Evolutionary conservation across 1,140 invertebrate species (phyloP).

Genomic region (Matsumurasca onukii): DNA sequence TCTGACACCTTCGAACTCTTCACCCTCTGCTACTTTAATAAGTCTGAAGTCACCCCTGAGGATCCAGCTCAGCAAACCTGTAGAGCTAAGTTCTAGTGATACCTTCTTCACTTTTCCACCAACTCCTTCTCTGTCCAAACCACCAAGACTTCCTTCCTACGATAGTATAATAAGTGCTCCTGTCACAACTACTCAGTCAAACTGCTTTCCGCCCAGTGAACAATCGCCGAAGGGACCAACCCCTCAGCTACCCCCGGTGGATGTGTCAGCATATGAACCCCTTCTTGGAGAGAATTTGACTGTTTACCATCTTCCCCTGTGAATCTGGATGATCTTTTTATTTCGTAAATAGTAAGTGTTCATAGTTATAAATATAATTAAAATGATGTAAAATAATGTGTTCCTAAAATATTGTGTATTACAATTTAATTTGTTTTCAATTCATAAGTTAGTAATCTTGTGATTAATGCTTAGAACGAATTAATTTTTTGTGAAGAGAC

Average conservation of each 20-base stretch:
- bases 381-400: too few relatives aligned
- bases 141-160: background rate
- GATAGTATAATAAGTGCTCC: too few relatives aligned
- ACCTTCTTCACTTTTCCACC: background rate
- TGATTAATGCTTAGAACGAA: too few relatives aligned
- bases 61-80: background rate
- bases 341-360: background rate
- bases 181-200: too few relatives aligned
- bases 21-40: background rate
- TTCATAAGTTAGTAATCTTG: too few relatives aligned
- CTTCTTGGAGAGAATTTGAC: slow-evolving; percentile 16
- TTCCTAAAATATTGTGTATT: too few relatives aligned
- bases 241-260: background rate
- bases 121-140: background rate
- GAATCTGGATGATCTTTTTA: slow-evolving; percentile 20
- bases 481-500: too few relatives aligned
- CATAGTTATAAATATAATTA: too few relatives aligned
- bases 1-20: background rate
- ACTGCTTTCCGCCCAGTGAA: background rate
- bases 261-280: background rate
- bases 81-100: background rate
- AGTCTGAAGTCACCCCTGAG: background rate
- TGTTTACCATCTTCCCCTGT: slow-evolving; percentile 6
- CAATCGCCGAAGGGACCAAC: background rate
- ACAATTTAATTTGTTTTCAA: too few relatives aligned